Evolutionary conservation across 2,888 invertebrate species (phyloP).

Genomic region (Lasioglossum figueresi): DNA sequence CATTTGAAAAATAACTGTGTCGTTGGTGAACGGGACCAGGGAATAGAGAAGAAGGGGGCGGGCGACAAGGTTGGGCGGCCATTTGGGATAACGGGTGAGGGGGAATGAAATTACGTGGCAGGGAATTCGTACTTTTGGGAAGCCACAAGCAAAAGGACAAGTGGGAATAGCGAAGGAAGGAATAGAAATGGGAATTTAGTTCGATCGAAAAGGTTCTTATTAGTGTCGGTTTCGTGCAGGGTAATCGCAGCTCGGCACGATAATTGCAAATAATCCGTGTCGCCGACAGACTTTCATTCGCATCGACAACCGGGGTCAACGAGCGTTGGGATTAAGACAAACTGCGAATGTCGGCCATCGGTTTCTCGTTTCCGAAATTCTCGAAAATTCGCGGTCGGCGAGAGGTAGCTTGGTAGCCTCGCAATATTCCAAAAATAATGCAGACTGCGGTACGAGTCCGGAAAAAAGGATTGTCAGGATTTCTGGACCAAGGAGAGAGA

Average conservation of each 20-base stretch:
- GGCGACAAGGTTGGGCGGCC: conserved; percentile 24
- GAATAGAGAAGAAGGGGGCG: not conserved
- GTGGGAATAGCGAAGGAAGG: conserved; percentile 40
- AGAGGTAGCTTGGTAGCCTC: not conserved
- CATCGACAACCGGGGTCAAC: not conserved
- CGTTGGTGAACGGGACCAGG: conserved; percentile 32
- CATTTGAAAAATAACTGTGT: conserved; percentile 68
- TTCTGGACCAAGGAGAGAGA: not conserved
- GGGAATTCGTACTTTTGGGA: conserved; percentile 57
- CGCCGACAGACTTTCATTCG: not conserved
- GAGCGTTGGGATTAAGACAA: not conserved
- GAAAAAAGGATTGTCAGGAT: conserved; percentile 12
- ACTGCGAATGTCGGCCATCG: not conserved
- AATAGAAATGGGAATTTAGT: conserved; percentile 61
- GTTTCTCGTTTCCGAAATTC: not conserved
- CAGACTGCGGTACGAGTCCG: not conserved
- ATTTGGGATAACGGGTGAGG: conserved; percentile 24
- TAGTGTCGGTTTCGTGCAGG: conserved; percentile 24
- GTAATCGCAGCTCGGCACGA: conserved; percentile 18
- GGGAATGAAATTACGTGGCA: conserved; percentile 54
- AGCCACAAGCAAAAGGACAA: conserved; percentile 58
- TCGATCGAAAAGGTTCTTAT: conserved; percentile 57
- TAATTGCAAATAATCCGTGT: conserved; percentile 23
- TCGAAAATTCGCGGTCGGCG: conserved; percentile 7
- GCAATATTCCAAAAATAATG: conserved; percentile 30